Percentiles rank a stretch among this genome's conserved stretches.
phyloP scores from a whole-genome alignment of 2,888 invertebrate genomes.

The Seira ritae region DNA sequence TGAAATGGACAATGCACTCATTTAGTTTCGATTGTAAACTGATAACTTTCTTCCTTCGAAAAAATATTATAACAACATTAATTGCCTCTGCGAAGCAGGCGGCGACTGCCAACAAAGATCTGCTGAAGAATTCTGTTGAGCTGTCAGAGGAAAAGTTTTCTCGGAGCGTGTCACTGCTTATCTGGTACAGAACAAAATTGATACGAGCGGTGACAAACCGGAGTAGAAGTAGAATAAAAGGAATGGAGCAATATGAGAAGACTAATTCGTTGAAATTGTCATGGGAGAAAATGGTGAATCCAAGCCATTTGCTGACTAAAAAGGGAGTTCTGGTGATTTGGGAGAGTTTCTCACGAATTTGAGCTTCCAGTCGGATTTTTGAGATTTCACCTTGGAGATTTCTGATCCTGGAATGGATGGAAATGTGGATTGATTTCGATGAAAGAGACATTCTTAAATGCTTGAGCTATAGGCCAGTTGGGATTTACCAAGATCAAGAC shows the following conservation, averaged over 20 bases:
- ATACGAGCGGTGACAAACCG: not conserved
- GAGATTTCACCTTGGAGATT: too few species aligned
- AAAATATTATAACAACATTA: not conserved
- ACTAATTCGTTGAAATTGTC: not conserved
- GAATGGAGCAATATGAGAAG: not conserved
- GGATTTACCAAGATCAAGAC: too few species aligned
- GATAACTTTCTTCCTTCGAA: not conserved
- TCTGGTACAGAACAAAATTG: not conserved
- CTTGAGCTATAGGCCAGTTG: too few species aligned
- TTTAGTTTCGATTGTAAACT: too few species aligned
- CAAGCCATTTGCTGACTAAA: not conserved
- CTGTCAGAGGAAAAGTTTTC: not conserved
- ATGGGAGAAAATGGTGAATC: not conserved
- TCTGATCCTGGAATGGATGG: too few species aligned
- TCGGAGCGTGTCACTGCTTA: not conserved
- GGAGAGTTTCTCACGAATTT: not conserved
- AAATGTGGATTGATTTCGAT: too few species aligned
- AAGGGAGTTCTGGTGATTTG: not conserved
- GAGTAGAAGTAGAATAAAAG: not conserved
- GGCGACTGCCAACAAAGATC: not conserved
- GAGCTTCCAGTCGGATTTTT: not conserved
- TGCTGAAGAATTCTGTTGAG: not conserved
- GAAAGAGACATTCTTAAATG: too few species aligned
- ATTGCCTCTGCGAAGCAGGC: not conserved
- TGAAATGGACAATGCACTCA: not conserved